Evolutionary conservation across 2,888 invertebrate genomes (phyloP), one percentile per base, ranked within the genome.

Genomic region (Xestia rhomboidea): DNA sequence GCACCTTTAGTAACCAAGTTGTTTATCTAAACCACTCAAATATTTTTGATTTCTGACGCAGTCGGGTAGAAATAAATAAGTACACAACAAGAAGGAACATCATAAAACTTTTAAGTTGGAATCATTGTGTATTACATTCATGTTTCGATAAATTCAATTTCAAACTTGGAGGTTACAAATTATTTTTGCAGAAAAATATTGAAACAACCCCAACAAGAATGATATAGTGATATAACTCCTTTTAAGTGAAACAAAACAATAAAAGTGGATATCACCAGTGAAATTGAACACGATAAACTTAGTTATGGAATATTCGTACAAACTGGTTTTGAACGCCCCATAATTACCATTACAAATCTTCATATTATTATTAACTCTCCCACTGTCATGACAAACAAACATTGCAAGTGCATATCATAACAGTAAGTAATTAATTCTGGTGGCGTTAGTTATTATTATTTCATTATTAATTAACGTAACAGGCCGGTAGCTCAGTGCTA

Each of bases 331-430:
- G 2, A 57, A 57, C 27, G 57, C 15, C 3, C 3, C 8, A 30
- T 60, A n/a, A 41, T 15, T 15, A n/a, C n/a, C 2, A 64, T 6
- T 11, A 41, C 3, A 3, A 15, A 8, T 64, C 2, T n/a, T 1
- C 30, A 62, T 51, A 41, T 49, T 62, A 63, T 30, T 10, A 75
- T 38, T 51, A 34, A 49, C 49, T 80, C 57, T 60, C 34, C n/a
- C 21, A 54, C 54, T 34, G 24, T 21, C 68, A 70, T 27, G 67
- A 18, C 62, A 70, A 27, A 44, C 11, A 41, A 34, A 49, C 62
- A 82, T 82, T 71, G 83, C 83, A 72, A 57, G 44, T 83, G 83
- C 83, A 72, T 77, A 63, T 57, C 15, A 71, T 44, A 78, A 60
- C 49, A 67, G 49, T 83, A 70, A 74, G 49, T 74, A 79, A 84